Evolutionary conservation across 2,888 invertebrate species (phyloP), one percentile per base, ranked within the genome.

Genomic region (Lymantria dispar): DNA sequence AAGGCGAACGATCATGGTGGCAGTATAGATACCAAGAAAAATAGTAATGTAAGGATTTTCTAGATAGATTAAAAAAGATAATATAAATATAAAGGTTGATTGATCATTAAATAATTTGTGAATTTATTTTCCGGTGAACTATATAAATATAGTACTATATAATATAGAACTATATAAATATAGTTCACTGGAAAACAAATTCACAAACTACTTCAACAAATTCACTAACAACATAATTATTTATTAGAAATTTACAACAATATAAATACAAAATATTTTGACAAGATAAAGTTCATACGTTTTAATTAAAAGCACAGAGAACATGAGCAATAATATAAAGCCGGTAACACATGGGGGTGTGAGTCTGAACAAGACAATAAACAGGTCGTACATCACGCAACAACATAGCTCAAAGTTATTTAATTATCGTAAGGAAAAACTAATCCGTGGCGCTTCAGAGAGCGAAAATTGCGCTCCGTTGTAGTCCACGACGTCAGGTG

Each of bases 371-470:
- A 76, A 82, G 80, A 87, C 89, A 91, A 89, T 90, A 87, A 88
- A 87, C 85, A 84, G 76, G 76, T 74, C 81, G 83, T 90, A 84
- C 80, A 89, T 91, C 91, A 90, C 89, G 70, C 81, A 72, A 72
- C 71, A 80, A 83, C 87, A 85, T 84, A 86, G 83, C 86, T 85
- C 87, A 83, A 89, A 91, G 90, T 91, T 91, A 90, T 91, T 91
- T 91, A 89, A 91, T 91, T 91, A 90, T 85, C 83, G 80, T 79
- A 82, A 85, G 81, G 90, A 91, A 91, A 91, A 91, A 91, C 90
- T 91, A 90, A 91, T 91, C 91, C 90, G 75, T 73, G 74, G 66
- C 58, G 70, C 71, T 66, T 80, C 72, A 76, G 76, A 79, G 74
- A 80, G 80, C 76, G 85, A 83, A 89, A 89, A 88, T 87, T 86